Evolutionary conservation across 2,888 invertebrate species (phyloP).

Genomic region (Chirona hameri): DNA sequence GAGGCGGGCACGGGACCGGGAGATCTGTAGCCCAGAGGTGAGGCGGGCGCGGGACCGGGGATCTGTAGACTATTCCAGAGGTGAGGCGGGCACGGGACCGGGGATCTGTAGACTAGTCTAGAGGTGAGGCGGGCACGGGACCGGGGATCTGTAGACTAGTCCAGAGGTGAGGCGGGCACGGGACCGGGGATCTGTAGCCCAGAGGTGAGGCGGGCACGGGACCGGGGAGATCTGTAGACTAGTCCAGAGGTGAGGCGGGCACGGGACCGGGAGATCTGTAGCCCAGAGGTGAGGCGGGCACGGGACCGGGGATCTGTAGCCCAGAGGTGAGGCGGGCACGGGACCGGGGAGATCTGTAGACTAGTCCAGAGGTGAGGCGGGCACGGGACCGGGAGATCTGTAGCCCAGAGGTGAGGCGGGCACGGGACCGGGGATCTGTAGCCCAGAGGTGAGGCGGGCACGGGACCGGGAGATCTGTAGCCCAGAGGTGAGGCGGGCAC

Average conservation of each 20-base stretch:
- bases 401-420: neutral
- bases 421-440: neutral
- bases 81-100: neutral
- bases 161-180: neutral
- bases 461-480: neutral
- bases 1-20: neutral
- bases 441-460: neutral
- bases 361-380: neutral
- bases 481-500: neutral
- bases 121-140: neutral
- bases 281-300: neutral
- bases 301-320: neutral
- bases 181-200: neutral
- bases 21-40: slow-evolving; percentile 8
- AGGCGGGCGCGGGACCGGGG: neutral
- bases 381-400: too few species aligned
- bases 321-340: neutral
- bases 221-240: too few species aligned
- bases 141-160: neutral
- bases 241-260: neutral
- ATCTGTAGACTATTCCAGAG: too few species aligned
- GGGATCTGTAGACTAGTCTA: neutral
- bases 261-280: neutral
- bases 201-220: neutral
- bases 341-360: too few species aligned